Base-by-base conservation (phyloP, 2,113 vertebrate genomes). In the Dicrurus megarhynchus region DNA sequence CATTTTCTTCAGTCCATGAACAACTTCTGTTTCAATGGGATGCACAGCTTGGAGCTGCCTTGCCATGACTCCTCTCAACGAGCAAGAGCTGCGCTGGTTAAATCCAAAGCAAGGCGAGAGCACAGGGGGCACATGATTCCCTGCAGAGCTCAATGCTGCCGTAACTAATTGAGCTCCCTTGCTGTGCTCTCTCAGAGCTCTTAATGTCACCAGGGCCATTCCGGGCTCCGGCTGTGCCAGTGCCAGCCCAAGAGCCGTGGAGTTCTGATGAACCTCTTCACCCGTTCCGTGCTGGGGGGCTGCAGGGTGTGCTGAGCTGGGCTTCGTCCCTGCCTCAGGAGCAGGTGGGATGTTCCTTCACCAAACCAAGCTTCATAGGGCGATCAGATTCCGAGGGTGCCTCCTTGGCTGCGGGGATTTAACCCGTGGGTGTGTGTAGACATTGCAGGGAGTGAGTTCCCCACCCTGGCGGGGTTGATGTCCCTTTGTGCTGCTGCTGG, bases 301-400 rank as follows among this genome's bases (percentile, higher is more conserved):
- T 71, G 67, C 75, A 35, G 67, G 23, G 4, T 28, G 63, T 7
- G 70, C 87, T 28, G 47, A 20, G 61, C 87, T 11, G 53, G 19
- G 35, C 49, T 61, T 6, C 1, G 0, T 42, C 32, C 79, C 63
- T 90, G 21, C 35, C 41, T 55, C 21, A 3, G 53, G 47, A 68
- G 61, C 30, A 47, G 61, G 14, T 18, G 49, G 65, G 41, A 42
- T 7, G 7, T 18, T 80, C 41, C 83, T 2, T 2, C 19, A 13
- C n/a, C 28, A 39, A 24, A 9, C 42, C 33, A 4, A 11, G 6
- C 76, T 49, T 1, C 9, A 0, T 26, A 7, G 26, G 57, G 60
- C 1, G 49, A 33, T 61, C 1, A 0, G 10, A 14, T 20, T 5
- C 22, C 2, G 0, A 8, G 44, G 57, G 20, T 28, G 8, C 1